Evolutionary conservation across 1,140 invertebrate species (phyloP).

Genomic region (Eciton burchellii): DNA sequence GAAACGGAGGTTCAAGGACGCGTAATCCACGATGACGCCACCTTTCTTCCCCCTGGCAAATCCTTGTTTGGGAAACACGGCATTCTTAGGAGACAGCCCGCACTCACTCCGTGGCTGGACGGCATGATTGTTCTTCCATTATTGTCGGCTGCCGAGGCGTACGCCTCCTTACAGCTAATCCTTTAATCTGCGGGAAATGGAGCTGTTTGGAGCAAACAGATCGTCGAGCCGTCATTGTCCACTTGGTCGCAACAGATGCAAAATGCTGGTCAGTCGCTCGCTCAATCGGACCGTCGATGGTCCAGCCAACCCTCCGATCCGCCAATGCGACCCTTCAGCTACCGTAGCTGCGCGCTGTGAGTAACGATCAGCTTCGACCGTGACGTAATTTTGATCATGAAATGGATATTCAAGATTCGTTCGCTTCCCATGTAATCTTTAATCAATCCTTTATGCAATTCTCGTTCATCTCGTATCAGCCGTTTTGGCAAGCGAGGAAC

Average conservation of each 20-base stretch:
- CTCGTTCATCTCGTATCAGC: neutral
- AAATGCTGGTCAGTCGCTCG: conserved; percentile 33
- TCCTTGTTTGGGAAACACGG: conserved; percentile 78
- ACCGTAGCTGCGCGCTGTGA: too few species aligned
- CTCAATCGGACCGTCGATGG: conserved; percentile 29
- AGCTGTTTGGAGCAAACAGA: conserved; percentile 81
- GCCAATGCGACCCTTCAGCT: too few species aligned
- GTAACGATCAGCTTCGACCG: too few species aligned
- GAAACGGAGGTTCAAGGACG: conserved; percentile 16
- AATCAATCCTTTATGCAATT: neutral
- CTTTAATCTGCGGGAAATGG: conserved; percentile 82
- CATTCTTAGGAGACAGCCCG: conserved; percentile 64
- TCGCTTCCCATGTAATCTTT: too few species aligned
- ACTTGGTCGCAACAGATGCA: conserved; percentile 70
- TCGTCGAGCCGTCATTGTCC: conserved; percentile 75
- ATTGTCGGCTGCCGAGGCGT: conserved; percentile 79
- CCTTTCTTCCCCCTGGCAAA: conserved; percentile 57
- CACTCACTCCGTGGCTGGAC: conserved; percentile 60
- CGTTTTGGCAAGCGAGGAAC: neutral
- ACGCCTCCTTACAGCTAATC: conserved; percentile 81
- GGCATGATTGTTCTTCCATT: conserved; percentile 81
- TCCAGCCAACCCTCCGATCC: conserved; percentile 6
- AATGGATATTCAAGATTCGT: too few species aligned
- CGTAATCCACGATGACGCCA: conserved; percentile 27
- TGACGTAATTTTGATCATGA: too few species aligned